These are phyloP conservation scores for Acronicta leporina DNA, from an alignment of 2,888 invertebrate genomes.

Conservation along the genomic window DNA sequence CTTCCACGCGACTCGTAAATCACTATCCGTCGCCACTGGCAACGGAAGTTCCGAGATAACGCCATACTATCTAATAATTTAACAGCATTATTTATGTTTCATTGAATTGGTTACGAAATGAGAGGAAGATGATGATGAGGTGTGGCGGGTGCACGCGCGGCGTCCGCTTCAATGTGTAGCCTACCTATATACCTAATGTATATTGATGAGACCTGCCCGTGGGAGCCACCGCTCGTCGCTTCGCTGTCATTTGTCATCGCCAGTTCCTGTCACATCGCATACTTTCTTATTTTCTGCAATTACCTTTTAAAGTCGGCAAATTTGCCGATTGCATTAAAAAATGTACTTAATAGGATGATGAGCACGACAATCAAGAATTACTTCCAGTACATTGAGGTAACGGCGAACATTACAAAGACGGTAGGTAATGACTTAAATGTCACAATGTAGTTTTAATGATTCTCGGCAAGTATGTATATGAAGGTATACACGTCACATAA, in stretches of 20 bases:
- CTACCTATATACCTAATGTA: conserved; percentile 71
- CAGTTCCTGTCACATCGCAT: conserved; percentile 79
- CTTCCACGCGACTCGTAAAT: conserved; percentile 53
- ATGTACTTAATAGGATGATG: conserved; percentile 69
- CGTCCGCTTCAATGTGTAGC: conserved; percentile 47
- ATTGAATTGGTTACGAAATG: conserved; percentile 58
- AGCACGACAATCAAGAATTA: conserved; percentile 68
- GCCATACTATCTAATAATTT: conserved; percentile 59
- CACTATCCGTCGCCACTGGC: conserved; percentile 52
- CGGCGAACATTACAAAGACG: conserved; percentile 25
- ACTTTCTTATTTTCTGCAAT: conserved; percentile 83
- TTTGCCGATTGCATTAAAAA: conserved; percentile 75
- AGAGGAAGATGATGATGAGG: conserved; percentile 53
- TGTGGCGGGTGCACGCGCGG: conserved; percentile 46
- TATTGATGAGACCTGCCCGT: conserved; percentile 80
- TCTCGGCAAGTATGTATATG: conserved; percentile 12
- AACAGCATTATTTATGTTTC: conserved; percentile 57
- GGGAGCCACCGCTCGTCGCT: conserved; percentile 71
- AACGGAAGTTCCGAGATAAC: conserved; percentile 53
- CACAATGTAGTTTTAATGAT: conserved; percentile 42
- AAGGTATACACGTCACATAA: background rate
- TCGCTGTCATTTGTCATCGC: conserved; percentile 85
- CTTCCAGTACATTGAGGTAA: conserved; percentile 38
- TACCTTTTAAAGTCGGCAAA: conserved; percentile 81
- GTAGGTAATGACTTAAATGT: conserved; percentile 42